phyloP scores from a whole-genome alignment of 1,140 invertebrate species.

The Hylaeus volcanicus region DNA sequence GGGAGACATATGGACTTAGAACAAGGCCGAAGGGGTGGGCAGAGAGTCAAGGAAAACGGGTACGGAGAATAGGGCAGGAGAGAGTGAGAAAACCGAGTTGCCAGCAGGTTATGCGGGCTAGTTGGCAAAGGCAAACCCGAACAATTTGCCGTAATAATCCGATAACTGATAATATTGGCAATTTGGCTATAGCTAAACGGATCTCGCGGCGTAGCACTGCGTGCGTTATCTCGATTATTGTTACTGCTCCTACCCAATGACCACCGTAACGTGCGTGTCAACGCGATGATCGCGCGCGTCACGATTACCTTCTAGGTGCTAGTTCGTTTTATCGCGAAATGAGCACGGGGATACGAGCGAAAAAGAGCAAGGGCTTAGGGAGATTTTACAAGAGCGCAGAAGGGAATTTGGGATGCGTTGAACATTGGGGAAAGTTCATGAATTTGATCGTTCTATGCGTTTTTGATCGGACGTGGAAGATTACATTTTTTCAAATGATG shows the following conservation, averaged over 20 bases:
- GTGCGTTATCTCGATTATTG: slow-evolving; percentile 69
- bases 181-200: slow-evolving; percentile 65
- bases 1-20: slow-evolving; percentile 22
- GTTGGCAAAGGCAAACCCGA: slow-evolving; percentile 69
- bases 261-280: background rate
- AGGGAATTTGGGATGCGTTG: too few relatives aligned
- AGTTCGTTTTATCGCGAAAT: too few relatives aligned
- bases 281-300: background rate
- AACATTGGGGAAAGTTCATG: too few relatives aligned
- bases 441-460: too few relatives aligned
- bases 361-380: background rate
- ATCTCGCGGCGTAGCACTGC: slow-evolving; percentile 57
- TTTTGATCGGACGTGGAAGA: too few relatives aligned
- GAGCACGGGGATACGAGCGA: too few relatives aligned
- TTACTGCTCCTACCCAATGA: slow-evolving; percentile 62
- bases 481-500: too few relatives aligned
- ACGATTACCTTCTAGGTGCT: too few relatives aligned
- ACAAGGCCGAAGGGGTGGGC: background rate
- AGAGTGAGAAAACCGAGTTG: slow-evolving; percentile 26
- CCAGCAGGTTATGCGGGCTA: slow-evolving; percentile 51
- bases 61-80: slow-evolving; percentile 9
- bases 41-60: background rate
- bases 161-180: slow-evolving; percentile 75
- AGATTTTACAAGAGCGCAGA: background rate
- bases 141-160: slow-evolving; percentile 75